A percentile compares a stretch with the other conserved stretches of the same genome.
Evolutionary conservation across 2,113 vertebrate species (phyloP).

Genomic region (Aleadryas rufinucha): DNA sequence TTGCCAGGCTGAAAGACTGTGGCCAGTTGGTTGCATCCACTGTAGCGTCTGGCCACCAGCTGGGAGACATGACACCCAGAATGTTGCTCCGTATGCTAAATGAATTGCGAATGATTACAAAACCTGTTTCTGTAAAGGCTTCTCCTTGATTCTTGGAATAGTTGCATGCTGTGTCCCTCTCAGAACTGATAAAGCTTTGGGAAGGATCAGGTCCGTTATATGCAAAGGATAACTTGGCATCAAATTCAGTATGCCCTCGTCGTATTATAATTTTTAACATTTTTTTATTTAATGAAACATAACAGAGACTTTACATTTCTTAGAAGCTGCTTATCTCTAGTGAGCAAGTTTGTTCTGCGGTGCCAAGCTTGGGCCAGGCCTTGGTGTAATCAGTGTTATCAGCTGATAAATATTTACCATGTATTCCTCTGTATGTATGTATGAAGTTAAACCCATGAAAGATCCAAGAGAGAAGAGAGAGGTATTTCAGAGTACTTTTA

Average conservation of each 20-base stretch:
- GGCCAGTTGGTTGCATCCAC: conserved; percentile 30
- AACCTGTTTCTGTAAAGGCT: conserved; percentile 38
- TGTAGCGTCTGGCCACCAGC: conserved; percentile 49
- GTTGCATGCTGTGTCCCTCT: not conserved
- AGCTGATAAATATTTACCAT: not conserved
- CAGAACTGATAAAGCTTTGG: not conserved
- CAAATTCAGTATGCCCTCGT: not conserved
- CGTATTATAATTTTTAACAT: not conserved
- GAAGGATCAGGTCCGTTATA: not conserved
- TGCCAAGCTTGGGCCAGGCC: not conserved
- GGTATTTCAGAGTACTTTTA: not conserved
- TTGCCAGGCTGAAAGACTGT: conserved; percentile 31
- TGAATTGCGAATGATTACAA: conserved; percentile 42
- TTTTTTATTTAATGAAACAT: not conserved
- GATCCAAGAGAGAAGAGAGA: not conserved
- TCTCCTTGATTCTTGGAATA: conserved; percentile 26
- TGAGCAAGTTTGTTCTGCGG: not conserved
- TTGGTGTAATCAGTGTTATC: not conserved
- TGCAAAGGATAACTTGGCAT: not conserved
- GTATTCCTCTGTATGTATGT: not conserved
- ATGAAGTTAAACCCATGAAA: not conserved
- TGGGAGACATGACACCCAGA: conserved; percentile 47
- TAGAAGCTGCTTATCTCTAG: not conserved
- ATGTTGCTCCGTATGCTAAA: conserved; percentile 54
- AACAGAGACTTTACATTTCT: not conserved